Evolutionary conservation across 53 echinoderm and acorn worm species (phyloP), one percentile per base, ranked within the genome.

Genomic region (Luidia sarsii): DNA sequence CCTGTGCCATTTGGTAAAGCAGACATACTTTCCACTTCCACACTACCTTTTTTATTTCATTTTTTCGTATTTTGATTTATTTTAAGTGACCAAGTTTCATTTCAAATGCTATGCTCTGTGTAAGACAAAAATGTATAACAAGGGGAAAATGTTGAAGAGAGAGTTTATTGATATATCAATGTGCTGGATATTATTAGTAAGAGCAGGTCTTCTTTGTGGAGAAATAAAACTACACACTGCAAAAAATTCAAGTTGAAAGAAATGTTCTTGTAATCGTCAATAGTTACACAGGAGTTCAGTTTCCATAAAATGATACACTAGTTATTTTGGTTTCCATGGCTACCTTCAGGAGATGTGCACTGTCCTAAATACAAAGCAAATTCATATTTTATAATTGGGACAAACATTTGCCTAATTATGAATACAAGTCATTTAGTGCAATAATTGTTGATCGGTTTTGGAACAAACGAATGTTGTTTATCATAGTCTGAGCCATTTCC

Each of bases 151-250:
- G 60, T 77, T 77, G 77, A 77, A 56, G 20, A 38, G 61, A 33
- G 48, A 61, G 55, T 77, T 77, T 77, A 77, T 77, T 77, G 37
- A 35, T 65, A 77, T 77, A 77, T 77, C 77, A 38, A 60, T 77
- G 77, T 77, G 77, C 77, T 77, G 77, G 59, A 61, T 60, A 60
- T 59, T 77, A 77, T 59, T 75, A 24, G n/a, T 19, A 67, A 45
- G 39, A 77, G 27, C 20, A 61, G 30, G 77, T 77, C 77, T 77
- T 77, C 77, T 77, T 77, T 77, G 77, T 77, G 77, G 61, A 77
- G 77, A 77, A 77, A 77, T 77, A 77, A 77, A 77, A 77, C 77
- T 77, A 77, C 77, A 77, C 77, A 77, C 77, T 77, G 60, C 77
- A 77, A 41, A 60, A 27, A 39, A 59, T 10, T 16, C 39, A 39